Conservation (phyloP, 2,113 vertebrate species). For the Amia ocellicauda region DNA sequence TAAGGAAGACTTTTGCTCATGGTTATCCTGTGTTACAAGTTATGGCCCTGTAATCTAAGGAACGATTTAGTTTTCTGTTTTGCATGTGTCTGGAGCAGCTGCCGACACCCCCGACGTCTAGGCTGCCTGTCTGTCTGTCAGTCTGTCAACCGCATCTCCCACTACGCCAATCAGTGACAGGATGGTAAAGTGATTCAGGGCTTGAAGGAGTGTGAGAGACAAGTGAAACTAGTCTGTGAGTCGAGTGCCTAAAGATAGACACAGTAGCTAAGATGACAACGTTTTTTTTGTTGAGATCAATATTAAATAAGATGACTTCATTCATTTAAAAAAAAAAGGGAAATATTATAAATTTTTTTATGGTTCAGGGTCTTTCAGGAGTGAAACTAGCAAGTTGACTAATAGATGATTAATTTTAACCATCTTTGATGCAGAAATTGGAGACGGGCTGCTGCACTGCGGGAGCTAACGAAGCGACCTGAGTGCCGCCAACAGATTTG, state of each 20-base stretch:
- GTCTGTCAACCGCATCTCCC: background rate
- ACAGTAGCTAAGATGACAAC: background rate
- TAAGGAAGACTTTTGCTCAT: too few relatives aligned
- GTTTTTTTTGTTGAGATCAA: background rate
- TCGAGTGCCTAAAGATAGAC: background rate
- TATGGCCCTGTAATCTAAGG: too few relatives aligned
- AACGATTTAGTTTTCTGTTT: too few relatives aligned
- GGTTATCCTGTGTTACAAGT: too few relatives aligned
- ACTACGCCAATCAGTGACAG: background rate
- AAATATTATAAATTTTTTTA: constrained; percentile 10
- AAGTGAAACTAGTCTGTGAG: background rate
- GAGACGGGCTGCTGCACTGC: background rate
- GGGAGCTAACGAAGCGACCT: too few relatives aligned
- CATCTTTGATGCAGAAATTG: background rate
- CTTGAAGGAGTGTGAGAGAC: background rate
- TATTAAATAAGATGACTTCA: constrained; percentile 1
- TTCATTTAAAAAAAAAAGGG: too few relatives aligned
- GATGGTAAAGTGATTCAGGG: background rate
- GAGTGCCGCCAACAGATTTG: too few relatives aligned
- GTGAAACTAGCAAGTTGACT: background rate
- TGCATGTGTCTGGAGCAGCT: too few relatives aligned
- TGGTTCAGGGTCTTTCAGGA: background rate
- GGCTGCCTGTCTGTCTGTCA: too few relatives aligned
- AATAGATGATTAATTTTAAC: background rate
- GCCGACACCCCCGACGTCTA: too few relatives aligned